Base-by-base conservation (phyloP, 2,113 vertebrate species). In the Bufo bufo region DNA sequence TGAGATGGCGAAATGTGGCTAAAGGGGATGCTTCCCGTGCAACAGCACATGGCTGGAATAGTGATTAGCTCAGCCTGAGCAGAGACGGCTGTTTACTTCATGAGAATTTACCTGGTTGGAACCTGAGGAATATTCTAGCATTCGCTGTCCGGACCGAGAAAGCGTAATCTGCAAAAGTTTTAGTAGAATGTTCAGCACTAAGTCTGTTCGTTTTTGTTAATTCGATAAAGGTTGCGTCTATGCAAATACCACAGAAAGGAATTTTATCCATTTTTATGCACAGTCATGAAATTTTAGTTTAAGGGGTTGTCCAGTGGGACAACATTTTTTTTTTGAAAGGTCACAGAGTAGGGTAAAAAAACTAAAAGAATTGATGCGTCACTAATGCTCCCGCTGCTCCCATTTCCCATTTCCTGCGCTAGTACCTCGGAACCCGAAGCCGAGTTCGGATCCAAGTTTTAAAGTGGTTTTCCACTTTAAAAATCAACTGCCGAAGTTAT, bases 1-100 rank as follows among this genome's bases (percentile, higher is more conserved):
- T 85, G 71, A 77, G 71, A 77, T 23, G 54, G 84, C 72, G 59
- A 17, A 85, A 77, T 61, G 54, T 11, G 72, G 72, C 17, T 75
- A 75, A 54, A 75, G 69, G 8, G 84, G 74, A 80, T 47, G 61
- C 85, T 80, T 84, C 77, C 74, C 61, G 77, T 56, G 77, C 20
- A 58, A 7, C 49, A 58, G 2, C 61, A 71, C 77, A 87, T 80
- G 77, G 85, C 85, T 33, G 4, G 17, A 71, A 71, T 80, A 80
- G 8, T 87, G 85, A 87, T 81, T 80, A 87, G 74, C 85, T 86
- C 85, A 87, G 85, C 85, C 85, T 16, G 85, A 61, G 75, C 59
- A 77, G 12, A 56, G 20, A 45, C 45, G 19, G 52, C 20, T 52
- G 54, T 77, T 77, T n/a, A 23, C 20, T 61, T 16, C 8, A 58